Base-by-base conservation (phyloP, 2,888 invertebrate genomes). In the Papilio gigon region DNA sequence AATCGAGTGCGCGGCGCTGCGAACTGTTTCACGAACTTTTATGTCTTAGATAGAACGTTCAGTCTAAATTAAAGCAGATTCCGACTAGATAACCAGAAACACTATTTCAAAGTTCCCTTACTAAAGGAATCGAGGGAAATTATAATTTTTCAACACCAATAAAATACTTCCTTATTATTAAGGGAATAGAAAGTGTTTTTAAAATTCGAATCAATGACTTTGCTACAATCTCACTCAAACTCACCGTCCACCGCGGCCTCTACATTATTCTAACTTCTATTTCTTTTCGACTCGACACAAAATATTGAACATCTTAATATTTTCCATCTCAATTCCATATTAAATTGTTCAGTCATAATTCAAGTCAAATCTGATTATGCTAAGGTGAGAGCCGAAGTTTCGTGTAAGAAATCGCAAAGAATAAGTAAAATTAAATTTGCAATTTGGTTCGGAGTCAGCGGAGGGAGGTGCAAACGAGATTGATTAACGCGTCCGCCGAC, bases 291-390 rank as follows among this genome's bases (percentile, higher is more conserved):
- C 30, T 17, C 53, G 30, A 9, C 53, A n/a, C 30, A 53, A 53
- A 50, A 50, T 50, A 3, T 60, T 9, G 37, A 59, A 60, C 30
- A 30, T 56, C 30, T 14, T 56, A 9, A 56, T 56, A 30, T 30
- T 56, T 56, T 30, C 53, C 53, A 30, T 56, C 30, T 56, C 53
- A n/a, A 30, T 56, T 56, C 71, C 71, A 71, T 78, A 78, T 87
- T 87, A 86, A 87, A 88, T 88, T 85, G 85, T 85, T 84, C 81
- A 84, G 82, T 83, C 84, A 84, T 85, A 87, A 87, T 86, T 87
- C 84, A 80, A 82, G 78, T 80, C 72, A 80, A 85, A 87, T 86
- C 84, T 84, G 86, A 85, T 64, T 64, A 64, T 64, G 72, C 75
- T 75, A 75, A 76, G 76, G 65, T n/a, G 27, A 37, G 1, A 40